Conservation (phyloP, 2,888 invertebrate genomes). For the Macaria liturata region DNA sequence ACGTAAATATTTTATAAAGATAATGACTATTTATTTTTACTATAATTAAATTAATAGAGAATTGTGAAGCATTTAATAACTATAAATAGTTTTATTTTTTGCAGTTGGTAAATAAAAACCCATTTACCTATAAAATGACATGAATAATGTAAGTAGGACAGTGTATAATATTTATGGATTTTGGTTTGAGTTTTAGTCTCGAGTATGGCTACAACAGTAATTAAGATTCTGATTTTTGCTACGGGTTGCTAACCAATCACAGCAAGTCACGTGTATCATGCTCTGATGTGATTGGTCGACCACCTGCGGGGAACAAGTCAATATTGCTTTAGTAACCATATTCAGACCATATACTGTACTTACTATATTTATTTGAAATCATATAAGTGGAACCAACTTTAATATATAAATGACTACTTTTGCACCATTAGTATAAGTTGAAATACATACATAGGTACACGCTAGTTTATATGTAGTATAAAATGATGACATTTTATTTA, state of each 20-base stretch:
- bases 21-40: slow-evolving; percentile 6
- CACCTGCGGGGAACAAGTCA: too few relatives aligned
- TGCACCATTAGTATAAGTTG: slow-evolving; percentile 33
- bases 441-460: slow-evolving; percentile 3
- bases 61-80: slow-evolving; percentile 11
- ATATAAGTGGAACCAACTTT: slow-evolving; percentile 1
- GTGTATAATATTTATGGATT: too few relatives aligned
- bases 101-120: too few relatives aligned
- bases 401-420: slow-evolving; percentile 17
- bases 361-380: background rate
- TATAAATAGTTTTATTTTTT: too few relatives aligned
- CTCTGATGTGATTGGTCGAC: too few relatives aligned
- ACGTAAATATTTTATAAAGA: slow-evolving; percentile 9
- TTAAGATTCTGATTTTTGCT: too few relatives aligned
- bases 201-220: background rate
- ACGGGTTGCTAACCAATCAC: too few relatives aligned
- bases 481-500: slow-evolving; percentile 28
- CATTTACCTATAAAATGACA: too few relatives aligned
- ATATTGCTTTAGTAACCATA: too few relatives aligned
- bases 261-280: too few relatives aligned
- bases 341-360: background rate
- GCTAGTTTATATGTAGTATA: too few relatives aligned
- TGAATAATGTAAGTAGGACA: too few relatives aligned
- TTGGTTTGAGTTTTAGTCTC: background rate
- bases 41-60: slow-evolving; percentile 4